Evolutionary conservation across 2,113 vertebrate genomes (phyloP), one percentile per base, ranked within the genome.

Genomic region (Xenopus tropicalis): DNA sequence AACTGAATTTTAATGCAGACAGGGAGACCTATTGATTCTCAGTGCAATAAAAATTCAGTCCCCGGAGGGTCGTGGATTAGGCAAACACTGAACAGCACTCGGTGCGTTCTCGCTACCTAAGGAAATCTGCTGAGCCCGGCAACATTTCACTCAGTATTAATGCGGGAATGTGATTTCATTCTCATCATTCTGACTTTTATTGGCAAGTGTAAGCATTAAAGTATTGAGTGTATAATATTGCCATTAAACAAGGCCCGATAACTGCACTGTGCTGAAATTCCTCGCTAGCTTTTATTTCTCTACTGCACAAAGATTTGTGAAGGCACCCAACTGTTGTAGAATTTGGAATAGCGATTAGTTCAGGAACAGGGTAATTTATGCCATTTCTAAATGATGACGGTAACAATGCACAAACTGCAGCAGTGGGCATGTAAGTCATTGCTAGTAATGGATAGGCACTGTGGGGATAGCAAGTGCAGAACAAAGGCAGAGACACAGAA

Each of bases 161-260:
- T 59, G 37, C 37, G 9, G 56, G 23, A 46, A 70, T 70, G 68
- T 13, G 37, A 61, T 24, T 70, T 37, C 4, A 1, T 58, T 69
- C 68, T 70, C 56, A 70, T 70, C 68, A 61, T 59, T 42, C 19
- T 4, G 21, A 21, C 37, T 25, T 37, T 70, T 70, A 70, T 70
- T 70, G 68, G 68, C 68, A 70, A 54, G 29, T 24, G 37, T 24
- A 59, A 59, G 57, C 57, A 59, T 59, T 23, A 24, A 11, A 59
- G 20, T 59, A 59, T 59, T 59, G 42, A 61, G 54, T 22, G 37
- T 61, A 70, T 70, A 70, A 70, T 61, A 42, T 25, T 19, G 56
- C 68, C 14, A 70, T 70, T 59, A 70, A 70, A 70, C 68, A 58
- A 70, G 56, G 56, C 17, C 56, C 68, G 19, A 70, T 70, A 57